phyloP scores from a whole-genome alignment of 2,113 vertebrate species.

The Dermatemys mawii region DNA sequence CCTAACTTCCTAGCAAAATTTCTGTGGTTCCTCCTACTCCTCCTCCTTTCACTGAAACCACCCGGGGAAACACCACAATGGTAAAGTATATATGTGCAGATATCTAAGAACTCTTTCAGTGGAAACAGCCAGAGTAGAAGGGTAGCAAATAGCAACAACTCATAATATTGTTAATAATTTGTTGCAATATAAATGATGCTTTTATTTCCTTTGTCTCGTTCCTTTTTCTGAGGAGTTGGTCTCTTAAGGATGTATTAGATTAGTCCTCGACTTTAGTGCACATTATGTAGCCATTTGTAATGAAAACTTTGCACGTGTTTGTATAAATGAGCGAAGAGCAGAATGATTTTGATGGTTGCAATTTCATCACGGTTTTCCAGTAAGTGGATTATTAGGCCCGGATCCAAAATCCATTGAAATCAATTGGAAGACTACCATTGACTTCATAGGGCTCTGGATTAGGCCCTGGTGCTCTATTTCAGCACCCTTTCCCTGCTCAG shows the following conservation, averaged over 20 bases:
- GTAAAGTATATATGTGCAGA: conserved; percentile 69
- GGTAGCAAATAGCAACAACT: not conserved
- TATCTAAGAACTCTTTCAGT: accelerated
- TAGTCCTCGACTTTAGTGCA: not conserved
- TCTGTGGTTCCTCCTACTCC: conserved; percentile 92
- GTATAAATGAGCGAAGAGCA: not conserved
- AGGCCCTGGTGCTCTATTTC: not conserved
- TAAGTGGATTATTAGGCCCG: not conserved
- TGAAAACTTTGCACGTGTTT: not conserved
- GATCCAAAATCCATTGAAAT: not conserved
- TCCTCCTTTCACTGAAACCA: conserved; percentile 81
- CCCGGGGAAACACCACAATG: conserved; percentile 42
- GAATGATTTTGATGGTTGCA: not conserved
- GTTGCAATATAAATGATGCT: not conserved
- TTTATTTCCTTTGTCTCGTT: not conserved
- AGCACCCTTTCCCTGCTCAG: not conserved
- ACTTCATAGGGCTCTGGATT: not conserved
- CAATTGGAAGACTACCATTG: not conserved
- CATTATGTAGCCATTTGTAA: not conserved
- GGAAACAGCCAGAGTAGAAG: not conserved
- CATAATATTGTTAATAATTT: not conserved
- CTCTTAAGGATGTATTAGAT: not conserved
- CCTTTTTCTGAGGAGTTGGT: not conserved
- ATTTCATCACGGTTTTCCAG: not conserved
- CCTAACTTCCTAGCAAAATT: conserved; percentile 81